Evolutionary conservation across 2,113 vertebrate genomes (phyloP), one percentile per base, ranked within the genome.

Genomic region (Myotis brandtii): DNA sequence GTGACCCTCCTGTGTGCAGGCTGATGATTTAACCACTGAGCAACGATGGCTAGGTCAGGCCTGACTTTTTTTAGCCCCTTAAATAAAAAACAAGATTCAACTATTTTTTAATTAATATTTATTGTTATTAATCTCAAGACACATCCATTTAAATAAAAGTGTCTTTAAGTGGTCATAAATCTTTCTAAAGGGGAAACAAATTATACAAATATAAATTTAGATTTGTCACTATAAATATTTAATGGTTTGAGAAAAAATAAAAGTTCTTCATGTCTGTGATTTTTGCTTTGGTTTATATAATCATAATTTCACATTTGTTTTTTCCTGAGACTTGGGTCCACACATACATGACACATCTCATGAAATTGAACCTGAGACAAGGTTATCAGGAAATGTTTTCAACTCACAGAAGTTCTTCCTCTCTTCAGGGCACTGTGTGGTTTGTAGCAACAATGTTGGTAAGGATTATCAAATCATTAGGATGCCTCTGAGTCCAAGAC

Each of bases 261-360:
- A 86, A 76, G 9, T 10, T 12, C 6, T 80, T 62, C 37, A 30
- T 37, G n/a, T 75, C 56, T 84, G n/a, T 43, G 32, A 20, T 3
- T 92, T 70, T 66, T 66, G 54, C 83, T 93, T 93, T 86, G n/a
- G 54, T 46, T 56, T 94, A n/a, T n/a, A n/a, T 23, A 10, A 21
- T 27, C 25, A 25, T n/a, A 77, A 75, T 86, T 82, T 17, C 1
- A 34, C 18, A 10, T 70, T 93, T 93, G 20, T 91, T 91, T 56
- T 1, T 80, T 75, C 79, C 21, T 83, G 30, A 80, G 34, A 56
- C 40, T n/a, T 73, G 16, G 5, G 32, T 86, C 25, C 14, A 34
- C 9, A 75, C 81, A n/a, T 16, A 81, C 17, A 34, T 37, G 64
- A 76, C 5, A 50, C 2, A 25, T 52, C 48, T 62, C 21, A 8